phyloP scores from a whole-genome alignment of 1,140 invertebrate genomes.

The Trichonephila clavata region DNA sequence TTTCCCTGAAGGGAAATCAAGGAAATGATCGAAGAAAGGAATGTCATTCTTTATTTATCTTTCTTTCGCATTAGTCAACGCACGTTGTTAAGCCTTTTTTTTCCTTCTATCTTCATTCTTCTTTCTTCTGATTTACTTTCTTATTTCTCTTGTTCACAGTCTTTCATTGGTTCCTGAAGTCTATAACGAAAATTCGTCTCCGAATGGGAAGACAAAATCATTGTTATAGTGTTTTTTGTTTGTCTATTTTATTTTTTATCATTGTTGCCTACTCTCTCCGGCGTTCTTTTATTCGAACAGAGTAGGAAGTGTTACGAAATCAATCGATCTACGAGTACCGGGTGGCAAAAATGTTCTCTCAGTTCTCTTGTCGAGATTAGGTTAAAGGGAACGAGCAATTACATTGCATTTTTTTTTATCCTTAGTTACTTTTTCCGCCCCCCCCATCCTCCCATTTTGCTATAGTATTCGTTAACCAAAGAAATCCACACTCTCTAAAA shows the following conservation, averaged over 20 bases:
- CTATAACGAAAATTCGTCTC: constrained; percentile 64
- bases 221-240: constrained; percentile 54
- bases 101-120: background rate
- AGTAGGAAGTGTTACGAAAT: constrained; percentile 53
- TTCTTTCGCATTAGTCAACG: constrained; percentile 65
- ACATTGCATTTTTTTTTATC: constrained; percentile 58
- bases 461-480: constrained; percentile 65
- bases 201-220: constrained; percentile 56
- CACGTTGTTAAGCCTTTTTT: constrained; percentile 48
- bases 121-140: background rate
- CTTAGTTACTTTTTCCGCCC: background rate
- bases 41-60: constrained; percentile 73
- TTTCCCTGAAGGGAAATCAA: constrained; percentile 74
- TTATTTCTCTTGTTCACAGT: constrained; percentile 40
- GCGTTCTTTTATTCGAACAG: constrained; percentile 10
- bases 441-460: background rate
- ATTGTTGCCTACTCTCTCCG: constrained; percentile 21
- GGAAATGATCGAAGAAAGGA: constrained; percentile 64
- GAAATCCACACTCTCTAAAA: constrained; percentile 54
- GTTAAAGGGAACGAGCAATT: constrained; percentile 76
- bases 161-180: constrained; percentile 55
- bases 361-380: constrained; percentile 69
- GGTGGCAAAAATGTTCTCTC: constrained; percentile 73
- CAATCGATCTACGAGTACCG: constrained; percentile 64
- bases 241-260: constrained; percentile 42